Evolutionary conservation across 2,113 vertebrate genomes (phyloP).

Genomic region (Apteryx owenii): DNA sequence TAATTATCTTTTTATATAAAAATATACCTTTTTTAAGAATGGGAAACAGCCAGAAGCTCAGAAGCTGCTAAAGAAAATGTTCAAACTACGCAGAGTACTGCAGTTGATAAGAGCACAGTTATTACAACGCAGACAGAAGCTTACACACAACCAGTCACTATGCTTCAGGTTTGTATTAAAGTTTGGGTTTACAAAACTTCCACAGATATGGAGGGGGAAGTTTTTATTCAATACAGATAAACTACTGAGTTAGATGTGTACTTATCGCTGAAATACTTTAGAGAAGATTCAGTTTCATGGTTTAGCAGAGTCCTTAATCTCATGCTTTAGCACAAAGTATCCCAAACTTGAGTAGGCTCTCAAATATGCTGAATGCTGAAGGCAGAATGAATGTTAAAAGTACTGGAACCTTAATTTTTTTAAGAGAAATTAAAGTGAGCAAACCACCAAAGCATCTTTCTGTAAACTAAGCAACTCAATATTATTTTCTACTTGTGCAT

Average conservation of each 20-base stretch:
- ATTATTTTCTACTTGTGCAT: background rate
- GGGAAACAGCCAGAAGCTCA: constrained; percentile 90
- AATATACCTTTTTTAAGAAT: constrained; percentile 80
- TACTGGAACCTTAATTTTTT: fast-evolving
- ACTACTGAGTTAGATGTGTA: background rate
- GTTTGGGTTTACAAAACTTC: background rate
- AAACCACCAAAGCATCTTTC: background rate
- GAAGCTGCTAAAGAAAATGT: constrained; percentile 83
- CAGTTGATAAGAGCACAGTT: constrained; percentile 79
- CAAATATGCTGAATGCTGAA: background rate
- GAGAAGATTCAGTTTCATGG: background rate
- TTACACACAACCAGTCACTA: constrained; percentile 90
- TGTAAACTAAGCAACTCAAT: background rate
- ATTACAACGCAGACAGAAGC: constrained; percentile 87
- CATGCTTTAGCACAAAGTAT: background rate
- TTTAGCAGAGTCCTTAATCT: background rate
- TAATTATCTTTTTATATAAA: background rate
- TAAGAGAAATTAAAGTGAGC: background rate
- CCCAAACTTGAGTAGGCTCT: background rate
- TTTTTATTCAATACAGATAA: background rate
- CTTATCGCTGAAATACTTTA: background rate
- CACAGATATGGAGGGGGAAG: background rate
- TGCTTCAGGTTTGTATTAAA: constrained; percentile 90
- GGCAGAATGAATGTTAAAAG: background rate
- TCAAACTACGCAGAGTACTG: constrained; percentile 75